Conservation (phyloP, 2,888 invertebrate species). For the Diarsia rubi region DNA sequence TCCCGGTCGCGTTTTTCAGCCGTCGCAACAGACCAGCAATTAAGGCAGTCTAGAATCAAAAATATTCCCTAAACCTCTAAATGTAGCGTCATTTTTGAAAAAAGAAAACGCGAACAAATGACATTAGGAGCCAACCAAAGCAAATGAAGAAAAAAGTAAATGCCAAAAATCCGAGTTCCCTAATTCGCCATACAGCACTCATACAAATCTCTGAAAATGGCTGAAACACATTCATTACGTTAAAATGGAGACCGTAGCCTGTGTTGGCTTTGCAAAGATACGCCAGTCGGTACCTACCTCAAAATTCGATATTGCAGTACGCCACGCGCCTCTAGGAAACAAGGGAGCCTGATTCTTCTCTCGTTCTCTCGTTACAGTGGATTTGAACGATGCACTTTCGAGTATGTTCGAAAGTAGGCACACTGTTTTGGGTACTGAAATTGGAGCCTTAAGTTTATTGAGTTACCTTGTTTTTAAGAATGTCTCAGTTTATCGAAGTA, state of each 20-base stretch:
- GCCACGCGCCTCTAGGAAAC: constrained; percentile 29
- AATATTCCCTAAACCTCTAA: not conserved
- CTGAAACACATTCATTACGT: constrained; percentile 59
- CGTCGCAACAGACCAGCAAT: not conserved
- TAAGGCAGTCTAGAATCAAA: not conserved
- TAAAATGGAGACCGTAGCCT: constrained; percentile 58
- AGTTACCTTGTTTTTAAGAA: not conserved
- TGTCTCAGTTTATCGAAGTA: not conserved
- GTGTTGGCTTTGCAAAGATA: constrained; percentile 49
- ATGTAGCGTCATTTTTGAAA: not conserved
- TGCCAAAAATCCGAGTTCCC: constrained; percentile 3
- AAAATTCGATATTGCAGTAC: constrained; percentile 56
- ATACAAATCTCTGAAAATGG: constrained; percentile 51
- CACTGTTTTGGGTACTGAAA: not conserved
- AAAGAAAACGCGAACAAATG: not conserved
- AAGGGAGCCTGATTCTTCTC: constrained; percentile 18
- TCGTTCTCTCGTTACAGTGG: not conserved
- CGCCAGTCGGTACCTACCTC: constrained; percentile 35
- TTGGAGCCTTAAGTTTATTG: not conserved
- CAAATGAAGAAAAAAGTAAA: constrained; percentile 21
- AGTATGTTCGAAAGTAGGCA: not conserved
- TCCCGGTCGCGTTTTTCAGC: too few relatives aligned
- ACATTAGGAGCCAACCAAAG: constrained; percentile 5
- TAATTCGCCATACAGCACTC: constrained; percentile 34
- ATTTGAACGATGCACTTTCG: not conserved